Conservation (phyloP, 2,888 invertebrate genomes). For the Pristionchus fissidentatus region DNA sequence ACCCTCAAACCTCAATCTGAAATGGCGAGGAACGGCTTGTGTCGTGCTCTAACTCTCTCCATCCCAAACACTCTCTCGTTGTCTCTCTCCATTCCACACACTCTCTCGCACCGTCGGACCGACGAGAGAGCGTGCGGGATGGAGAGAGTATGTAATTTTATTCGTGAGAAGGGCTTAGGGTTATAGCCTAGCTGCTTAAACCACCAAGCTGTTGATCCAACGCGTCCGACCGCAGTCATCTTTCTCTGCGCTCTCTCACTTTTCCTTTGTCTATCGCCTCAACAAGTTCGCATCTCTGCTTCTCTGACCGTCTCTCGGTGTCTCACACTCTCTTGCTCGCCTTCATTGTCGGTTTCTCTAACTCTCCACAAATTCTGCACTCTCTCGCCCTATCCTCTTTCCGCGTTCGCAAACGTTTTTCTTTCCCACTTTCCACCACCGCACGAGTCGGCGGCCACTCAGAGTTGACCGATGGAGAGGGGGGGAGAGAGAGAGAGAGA, state of each 20-base stretch:
- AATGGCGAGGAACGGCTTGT: too few relatives aligned
- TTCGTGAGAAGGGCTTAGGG: too few relatives aligned
- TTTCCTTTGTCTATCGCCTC: too few relatives aligned
- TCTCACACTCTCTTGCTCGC: neutral
- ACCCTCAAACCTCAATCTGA: neutral
- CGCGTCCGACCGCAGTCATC: neutral
- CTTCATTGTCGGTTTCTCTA: neutral
- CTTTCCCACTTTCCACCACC: neutral
- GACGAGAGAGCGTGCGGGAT: too few relatives aligned
- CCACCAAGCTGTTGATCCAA: neutral
- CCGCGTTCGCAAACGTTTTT: slow-evolving; percentile 15
- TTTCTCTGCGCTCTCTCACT: slow-evolving; percentile 7
- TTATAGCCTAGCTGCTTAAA: too few relatives aligned
- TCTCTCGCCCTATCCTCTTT: neutral
- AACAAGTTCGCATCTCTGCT: too few relatives aligned
- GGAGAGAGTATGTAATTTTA: too few relatives aligned
- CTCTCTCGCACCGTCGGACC: neutral
- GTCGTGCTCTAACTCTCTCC: too few relatives aligned
- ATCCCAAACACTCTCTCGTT: too few relatives aligned
- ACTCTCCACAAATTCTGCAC: neutral
- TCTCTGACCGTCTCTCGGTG: neutral
- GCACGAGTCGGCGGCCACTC: neutral
- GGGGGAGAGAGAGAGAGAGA: neutral
- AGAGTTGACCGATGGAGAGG: slow-evolving; percentile 8
- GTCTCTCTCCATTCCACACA: too few relatives aligned